Conservation (phyloP, 2,113 vertebrate genomes). For the Aepyceros melampus region DNA sequence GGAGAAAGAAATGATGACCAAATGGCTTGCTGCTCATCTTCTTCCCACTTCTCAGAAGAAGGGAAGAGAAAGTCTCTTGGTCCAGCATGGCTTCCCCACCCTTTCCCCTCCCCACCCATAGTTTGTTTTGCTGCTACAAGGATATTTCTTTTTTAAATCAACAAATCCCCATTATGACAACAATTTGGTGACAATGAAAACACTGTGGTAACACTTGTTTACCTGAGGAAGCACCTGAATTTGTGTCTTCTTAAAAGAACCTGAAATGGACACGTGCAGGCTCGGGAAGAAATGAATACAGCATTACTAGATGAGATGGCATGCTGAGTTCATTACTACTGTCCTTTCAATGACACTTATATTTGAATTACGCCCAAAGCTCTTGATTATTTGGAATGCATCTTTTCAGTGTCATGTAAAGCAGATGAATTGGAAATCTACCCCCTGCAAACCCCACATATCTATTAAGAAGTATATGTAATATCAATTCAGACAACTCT, state of each 20-base stretch:
- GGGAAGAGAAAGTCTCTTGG: background rate
- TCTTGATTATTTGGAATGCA: background rate
- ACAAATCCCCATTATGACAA: background rate
- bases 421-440: background rate
- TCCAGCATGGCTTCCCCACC: background rate
- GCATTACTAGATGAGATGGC: background rate
- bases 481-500: background rate
- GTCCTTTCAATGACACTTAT: background rate
- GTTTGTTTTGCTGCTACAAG: background rate
- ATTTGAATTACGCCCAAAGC: background rate
- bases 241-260: background rate
- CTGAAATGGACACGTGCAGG: background rate
- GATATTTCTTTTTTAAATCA: background rate
- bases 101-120: background rate
- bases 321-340: background rate
- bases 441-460: background rate
- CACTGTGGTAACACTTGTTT: background rate
- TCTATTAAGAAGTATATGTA: background rate
- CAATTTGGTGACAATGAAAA: background rate
- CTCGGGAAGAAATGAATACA: background rate
- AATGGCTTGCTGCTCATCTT: background rate
- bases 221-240: background rate
- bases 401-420: slow-evolving; percentile 1
- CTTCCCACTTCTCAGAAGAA: background rate
- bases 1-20: background rate